A percentile compares a stretch with the other conserved stretches of the same genome.
These are phyloP conservation scores for Schizaphis graminum DNA, from an alignment of 2,888 invertebrate genomes.

Conservation along the genomic window DNA sequence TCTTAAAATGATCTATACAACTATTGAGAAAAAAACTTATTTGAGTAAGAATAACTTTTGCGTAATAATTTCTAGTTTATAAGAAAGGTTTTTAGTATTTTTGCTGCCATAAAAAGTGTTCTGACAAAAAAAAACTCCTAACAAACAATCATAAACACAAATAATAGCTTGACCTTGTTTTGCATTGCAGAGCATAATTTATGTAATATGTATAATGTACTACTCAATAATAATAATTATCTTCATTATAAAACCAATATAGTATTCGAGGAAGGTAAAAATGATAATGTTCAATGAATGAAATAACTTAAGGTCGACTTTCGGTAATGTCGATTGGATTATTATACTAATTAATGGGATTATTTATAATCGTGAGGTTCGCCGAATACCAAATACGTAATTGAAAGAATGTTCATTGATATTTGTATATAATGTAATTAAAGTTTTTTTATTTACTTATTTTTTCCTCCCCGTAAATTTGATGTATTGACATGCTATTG, in stretches of 20 bases:
- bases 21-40: neutral
- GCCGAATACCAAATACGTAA: neutral
- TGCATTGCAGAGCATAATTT: neutral
- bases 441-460: conserved; percentile 11
- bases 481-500: conserved; percentile 27
- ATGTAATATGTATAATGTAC: neutral
- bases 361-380: neutral
- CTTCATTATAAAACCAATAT: neutral
- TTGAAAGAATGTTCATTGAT: neutral
- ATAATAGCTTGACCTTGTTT: neutral
- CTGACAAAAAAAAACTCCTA: neutral
- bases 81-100: neutral
- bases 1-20: neutral
- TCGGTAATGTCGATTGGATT: neutral
- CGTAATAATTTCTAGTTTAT: neutral
- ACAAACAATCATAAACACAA: neutral
- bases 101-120: neutral
- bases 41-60: neutral
- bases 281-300: neutral
- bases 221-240: neutral
- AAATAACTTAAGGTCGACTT: neutral
- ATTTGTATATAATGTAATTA: neutral
- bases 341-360: neutral
- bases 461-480: neutral
- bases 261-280: neutral